Base-by-base conservation (phyloP, 2,113 vertebrate genomes). In the Odontesthes bonariensis region DNA sequence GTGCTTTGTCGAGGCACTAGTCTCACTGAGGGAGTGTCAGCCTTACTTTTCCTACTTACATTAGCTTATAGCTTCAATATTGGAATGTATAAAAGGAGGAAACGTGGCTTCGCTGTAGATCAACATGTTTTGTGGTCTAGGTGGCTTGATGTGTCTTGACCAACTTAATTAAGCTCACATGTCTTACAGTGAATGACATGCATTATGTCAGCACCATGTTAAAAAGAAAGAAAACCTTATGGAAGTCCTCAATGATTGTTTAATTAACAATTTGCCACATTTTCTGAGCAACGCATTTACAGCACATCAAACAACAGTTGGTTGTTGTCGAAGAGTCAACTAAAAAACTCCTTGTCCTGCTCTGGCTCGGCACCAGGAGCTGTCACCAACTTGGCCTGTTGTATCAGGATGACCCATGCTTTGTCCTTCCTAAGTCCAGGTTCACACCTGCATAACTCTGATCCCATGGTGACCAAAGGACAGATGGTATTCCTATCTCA, bases 1-100 rank as follows among this genome's bases (percentile, higher is more conserved):
- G 88, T 92, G 90, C 88, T 88, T 83, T 84, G 75, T 69, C 31
- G 75, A 87, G 84, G 84, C 76, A 69, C 79, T 80, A 46, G 73
- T 75, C 85, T 91, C 74, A 64, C 31, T 79, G 53, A 75, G 84
- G 86, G 87, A 89, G 89, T 84, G 79, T 79, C 77, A 85, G 79
- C 58, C 59, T 32, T 57, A 56, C 78, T 83, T 33, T 81, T 77
- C 68, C 55, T 63, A 14, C 64, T 69, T 73, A 54, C 47, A 72
- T 83, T 84, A 80, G 57, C 66, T 81, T 73, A n/a, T 66, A 73
- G 68, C 57, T 44, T 73, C 57, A 54, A 59, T 54, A 56, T 42
- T 17, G 17, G 56, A 44, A 69, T 81, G 60, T 14, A 55, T 69
- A 53, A 60, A 57, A 27, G 69, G 16, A 52, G 19, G 38, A 42